Evolutionary conservation across 2,113 vertebrate genomes (phyloP), one percentile per base, ranked within the genome.

Genomic region (Stegostoma tigrinum): DNA sequence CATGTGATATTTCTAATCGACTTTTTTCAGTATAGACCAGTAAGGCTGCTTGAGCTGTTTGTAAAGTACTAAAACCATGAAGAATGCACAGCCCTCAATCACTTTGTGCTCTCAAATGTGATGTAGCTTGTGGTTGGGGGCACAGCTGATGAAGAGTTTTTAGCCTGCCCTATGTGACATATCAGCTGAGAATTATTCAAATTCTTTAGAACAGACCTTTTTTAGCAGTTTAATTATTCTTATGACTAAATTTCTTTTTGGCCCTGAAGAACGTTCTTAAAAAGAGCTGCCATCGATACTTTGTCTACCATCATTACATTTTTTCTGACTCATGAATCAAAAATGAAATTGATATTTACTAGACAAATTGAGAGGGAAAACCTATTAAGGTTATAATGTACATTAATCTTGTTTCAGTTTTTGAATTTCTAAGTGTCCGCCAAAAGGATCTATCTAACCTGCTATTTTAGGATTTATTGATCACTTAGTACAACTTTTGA

Each of bases 141-240:
- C 96, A 96, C 97, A 97, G 97, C 97, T 96, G 96, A 97, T 97
- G 96, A 97, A 96, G 96, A 97, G 96, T 96, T 96, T 96, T 96
- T 97, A 97, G 97, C 97, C 97, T 97, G 97, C 96, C 97, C 97
- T 97, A 98, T 98, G 97, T 97, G 97, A 98, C 97, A 97, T 96
- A 97, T 98, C 98, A 98, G 97, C 98, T 97, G 97, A 97, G 97
- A 97, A 97, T 97, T 97, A 97, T 97, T 97, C 97, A 96, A 97
- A 96, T 97, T 97, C 97, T 96, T 96, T 96, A 96, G 96, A 96
- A 97, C 96, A 97, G 97, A 97, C 97, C 96, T 97, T 61, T 61
- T 96, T 96, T 96, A 95, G 96, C 96, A 96, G 95, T 96, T 97
- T 97, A 96, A 68, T 78, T 78, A 78, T 87, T 87, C 45, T 87